Evolutionary conservation across 2,113 vertebrate genomes (phyloP).

Genomic region (Phalacrocorax pelagicus): DNA sequence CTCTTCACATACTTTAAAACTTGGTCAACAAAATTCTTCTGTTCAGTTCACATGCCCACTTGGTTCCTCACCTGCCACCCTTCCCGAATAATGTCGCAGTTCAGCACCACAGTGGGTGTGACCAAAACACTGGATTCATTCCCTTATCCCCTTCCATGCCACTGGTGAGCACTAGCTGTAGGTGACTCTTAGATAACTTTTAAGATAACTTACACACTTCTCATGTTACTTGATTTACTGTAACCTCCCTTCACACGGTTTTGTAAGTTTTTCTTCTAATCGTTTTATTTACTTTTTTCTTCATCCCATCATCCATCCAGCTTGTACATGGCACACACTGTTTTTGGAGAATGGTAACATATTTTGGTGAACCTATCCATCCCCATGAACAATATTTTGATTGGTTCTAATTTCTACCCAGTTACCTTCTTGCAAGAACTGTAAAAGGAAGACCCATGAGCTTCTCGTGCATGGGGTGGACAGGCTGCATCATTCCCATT

Average conservation of each 20-base stretch:
- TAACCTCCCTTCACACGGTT: background rate
- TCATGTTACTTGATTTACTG: background rate
- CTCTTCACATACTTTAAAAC: background rate
- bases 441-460: background rate
- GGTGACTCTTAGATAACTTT: background rate
- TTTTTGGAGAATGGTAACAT: background rate
- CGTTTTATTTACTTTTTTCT: background rate
- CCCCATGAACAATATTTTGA: background rate
- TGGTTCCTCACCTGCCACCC: background rate
- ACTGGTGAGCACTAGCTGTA: background rate
- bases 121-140: background rate
- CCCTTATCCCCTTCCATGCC: background rate
- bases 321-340: background rate
- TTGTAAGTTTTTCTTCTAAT: background rate
- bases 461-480: background rate
- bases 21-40: background rate
- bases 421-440: background rate
- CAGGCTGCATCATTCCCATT: background rate
- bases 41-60: background rate
- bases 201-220: background rate
- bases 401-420: background rate
- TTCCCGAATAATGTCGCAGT: background rate
- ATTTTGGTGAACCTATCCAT: background rate
- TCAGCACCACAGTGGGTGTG: background rate
- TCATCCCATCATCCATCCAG: background rate